These are phyloP conservation scores for Brachyhypopomus gauderio DNA, from an alignment of 2,113 vertebrate species.

Conservation along the genomic window DNA sequence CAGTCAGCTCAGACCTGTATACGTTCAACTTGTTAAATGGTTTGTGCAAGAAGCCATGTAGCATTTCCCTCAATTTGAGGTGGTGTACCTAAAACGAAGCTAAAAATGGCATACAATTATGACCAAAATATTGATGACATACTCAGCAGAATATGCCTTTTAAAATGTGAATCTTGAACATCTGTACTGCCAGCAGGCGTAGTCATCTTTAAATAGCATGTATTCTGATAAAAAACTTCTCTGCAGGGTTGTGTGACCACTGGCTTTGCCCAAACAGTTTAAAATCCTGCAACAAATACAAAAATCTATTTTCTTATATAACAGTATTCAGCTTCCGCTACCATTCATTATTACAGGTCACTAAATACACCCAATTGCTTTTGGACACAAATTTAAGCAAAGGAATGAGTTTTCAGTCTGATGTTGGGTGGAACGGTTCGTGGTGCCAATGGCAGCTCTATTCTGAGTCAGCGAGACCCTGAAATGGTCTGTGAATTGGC, in stretches of 20 bases:
- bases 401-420: conserved; percentile 19
- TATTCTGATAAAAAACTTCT: too few relatives aligned
- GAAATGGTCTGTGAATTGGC: not conserved
- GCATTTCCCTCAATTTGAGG: not conserved
- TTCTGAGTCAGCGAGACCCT: not conserved
- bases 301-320: too few relatives aligned
- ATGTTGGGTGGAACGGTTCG: conserved; percentile 12
- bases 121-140: too few relatives aligned
- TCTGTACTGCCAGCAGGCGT: too few relatives aligned
- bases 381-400: conserved; percentile 27
- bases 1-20: conserved; percentile 8
- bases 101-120: too few relatives aligned
- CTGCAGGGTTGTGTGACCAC: too few relatives aligned
- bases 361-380: not conserved
- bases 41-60: too few relatives aligned
- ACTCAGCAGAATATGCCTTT: too few relatives aligned
- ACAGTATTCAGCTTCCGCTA: too few relatives aligned
- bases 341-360: not conserved
- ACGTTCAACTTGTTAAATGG: not conserved
- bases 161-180: not conserved
- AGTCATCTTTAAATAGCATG: too few relatives aligned
- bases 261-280: too few relatives aligned
- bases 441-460: conserved; percentile 24
- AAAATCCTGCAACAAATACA: too few relatives aligned
- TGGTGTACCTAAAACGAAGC: not conserved